Percentiles rank a stretch among this genome's conserved stretches.
phyloP scores from a whole-genome alignment of 2,113 vertebrate species.

The Callipepla californica region DNA sequence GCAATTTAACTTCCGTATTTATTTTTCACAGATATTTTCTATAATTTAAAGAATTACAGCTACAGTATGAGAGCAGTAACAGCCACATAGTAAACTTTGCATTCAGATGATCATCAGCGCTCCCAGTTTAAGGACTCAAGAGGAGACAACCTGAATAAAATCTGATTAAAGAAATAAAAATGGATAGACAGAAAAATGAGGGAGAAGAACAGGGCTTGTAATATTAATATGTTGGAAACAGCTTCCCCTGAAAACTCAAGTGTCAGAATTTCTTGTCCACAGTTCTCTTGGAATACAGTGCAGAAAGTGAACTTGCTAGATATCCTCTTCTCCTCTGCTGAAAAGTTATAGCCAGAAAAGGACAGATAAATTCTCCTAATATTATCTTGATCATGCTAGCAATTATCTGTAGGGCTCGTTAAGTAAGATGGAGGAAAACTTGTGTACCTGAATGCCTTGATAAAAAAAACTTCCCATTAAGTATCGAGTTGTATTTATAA shows the following conservation, averaged over 20 bases:
- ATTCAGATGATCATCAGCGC: background rate
- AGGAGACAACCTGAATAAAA: constrained; percentile 55
- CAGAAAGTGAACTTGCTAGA: background rate
- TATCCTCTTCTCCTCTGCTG: background rate
- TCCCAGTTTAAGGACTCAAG: constrained; percentile 27
- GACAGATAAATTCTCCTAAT: background rate
- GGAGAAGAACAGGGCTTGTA: background rate
- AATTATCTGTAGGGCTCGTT: background rate
- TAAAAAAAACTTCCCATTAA: background rate
- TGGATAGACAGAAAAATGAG: constrained; percentile 38
- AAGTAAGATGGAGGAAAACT: background rate
- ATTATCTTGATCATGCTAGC: background rate
- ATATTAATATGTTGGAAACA: background rate
- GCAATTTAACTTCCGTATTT: constrained; percentile 60
- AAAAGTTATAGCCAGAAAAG: background rate
- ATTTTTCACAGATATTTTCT: constrained; percentile 65
- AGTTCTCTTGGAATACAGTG: background rate
- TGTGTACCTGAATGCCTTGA: background rate
- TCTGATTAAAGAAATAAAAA: constrained; percentile 46
- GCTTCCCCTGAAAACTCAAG: constrained; percentile 11
- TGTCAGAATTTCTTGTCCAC: background rate
- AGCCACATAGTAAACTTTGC: constrained; percentile 36
- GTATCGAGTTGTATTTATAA: background rate
- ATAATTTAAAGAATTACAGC: constrained; percentile 54
- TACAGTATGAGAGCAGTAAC: constrained; percentile 8